Conservation (phyloP, 2,888 invertebrate genomes). For the Eupithecia vulgata region DNA sequence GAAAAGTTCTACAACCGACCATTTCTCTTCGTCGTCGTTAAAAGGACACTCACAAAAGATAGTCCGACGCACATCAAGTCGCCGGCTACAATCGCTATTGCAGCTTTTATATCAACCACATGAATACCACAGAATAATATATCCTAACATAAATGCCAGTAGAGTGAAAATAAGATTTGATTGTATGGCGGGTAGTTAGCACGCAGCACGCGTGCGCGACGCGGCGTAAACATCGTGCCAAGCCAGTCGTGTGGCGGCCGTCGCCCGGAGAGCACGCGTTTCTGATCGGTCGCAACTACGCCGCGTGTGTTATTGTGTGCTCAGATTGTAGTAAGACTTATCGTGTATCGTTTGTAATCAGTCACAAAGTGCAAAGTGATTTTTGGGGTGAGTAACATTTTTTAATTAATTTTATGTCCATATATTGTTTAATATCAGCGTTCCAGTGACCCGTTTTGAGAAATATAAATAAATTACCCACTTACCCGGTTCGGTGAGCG, state of each 20-base stretch:
- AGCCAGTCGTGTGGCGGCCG: conserved; percentile 65
- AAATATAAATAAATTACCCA: conserved; percentile 49
- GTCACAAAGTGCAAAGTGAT: conserved; percentile 54
- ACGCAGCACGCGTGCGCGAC: conserved; percentile 72
- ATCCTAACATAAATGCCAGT: conserved; percentile 35
- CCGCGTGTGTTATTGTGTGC: conserved; percentile 68
- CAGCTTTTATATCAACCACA: conserved; percentile 42
- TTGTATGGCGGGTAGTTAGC: conserved; percentile 59
- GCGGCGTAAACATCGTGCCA: conserved; percentile 70
- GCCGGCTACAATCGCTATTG: conserved; percentile 27
- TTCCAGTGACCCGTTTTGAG: conserved; percentile 53
- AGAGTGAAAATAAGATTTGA: conserved; percentile 41
- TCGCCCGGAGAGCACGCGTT: conserved; percentile 54
- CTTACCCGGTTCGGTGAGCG: conserved; percentile 35
- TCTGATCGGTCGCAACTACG: conserved; percentile 42
- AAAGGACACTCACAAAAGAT: conserved; percentile 41
- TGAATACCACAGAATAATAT: too few species aligned
- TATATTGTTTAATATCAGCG: conserved; percentile 28
- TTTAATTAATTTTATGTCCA: background rate
- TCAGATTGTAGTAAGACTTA: conserved; percentile 46
- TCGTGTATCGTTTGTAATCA: conserved; percentile 49
- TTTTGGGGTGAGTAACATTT: conserved; percentile 59
- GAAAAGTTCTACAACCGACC: conserved; percentile 36
- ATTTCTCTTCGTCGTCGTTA: conserved; percentile 37
- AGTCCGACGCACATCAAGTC: conserved; percentile 27